Percentiles rank a stretch among this genome's conserved stretches.
Evolutionary conservation across 2,888 invertebrate genomes (phyloP).

Genomic region (Andrena chrysosceles): DNA sequence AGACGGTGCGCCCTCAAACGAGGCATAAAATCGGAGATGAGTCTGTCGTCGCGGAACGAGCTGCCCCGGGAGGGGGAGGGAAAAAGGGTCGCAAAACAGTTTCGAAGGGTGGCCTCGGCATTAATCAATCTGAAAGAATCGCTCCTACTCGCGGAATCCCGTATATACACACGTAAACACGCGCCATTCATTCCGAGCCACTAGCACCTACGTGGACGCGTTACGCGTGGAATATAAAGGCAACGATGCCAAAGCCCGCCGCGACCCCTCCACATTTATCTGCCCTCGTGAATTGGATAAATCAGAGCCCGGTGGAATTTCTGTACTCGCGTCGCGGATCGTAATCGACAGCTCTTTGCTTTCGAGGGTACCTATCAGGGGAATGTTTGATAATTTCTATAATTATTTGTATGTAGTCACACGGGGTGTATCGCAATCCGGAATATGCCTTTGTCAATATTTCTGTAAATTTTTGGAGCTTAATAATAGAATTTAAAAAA

Average conservation of each 20-base stretch:
- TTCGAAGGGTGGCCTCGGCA: constrained; percentile 64
- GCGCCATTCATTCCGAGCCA: constrained; percentile 16
- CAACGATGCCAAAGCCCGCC: background rate
- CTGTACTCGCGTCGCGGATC: background rate
- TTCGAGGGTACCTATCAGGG: too few species aligned
- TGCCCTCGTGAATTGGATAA: background rate
- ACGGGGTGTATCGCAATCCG: too few species aligned
- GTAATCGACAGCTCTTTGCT: background rate
- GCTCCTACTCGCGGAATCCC: constrained; percentile 31
- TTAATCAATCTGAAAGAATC: constrained; percentile 75
- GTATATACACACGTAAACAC: background rate
- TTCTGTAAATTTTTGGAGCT: too few species aligned
- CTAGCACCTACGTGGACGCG: background rate
- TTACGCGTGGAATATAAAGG: background rate
- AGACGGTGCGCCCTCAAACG: constrained; percentile 69
- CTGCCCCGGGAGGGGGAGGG: constrained; percentile 11
- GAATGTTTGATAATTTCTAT: too few species aligned
- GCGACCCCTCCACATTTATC: constrained; percentile 18
- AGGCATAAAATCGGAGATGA: constrained; percentile 78
- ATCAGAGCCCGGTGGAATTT: constrained; percentile 8
- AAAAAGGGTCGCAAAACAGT: constrained; percentile 64
- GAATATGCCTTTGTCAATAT: too few species aligned
- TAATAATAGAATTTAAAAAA: too few species aligned
- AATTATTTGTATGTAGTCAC: too few species aligned
- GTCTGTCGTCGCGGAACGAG: constrained; percentile 71